Evolutionary conservation across 1,140 invertebrate species (phyloP).

Genomic region (Gonioctena quinquepunctata): DNA sequence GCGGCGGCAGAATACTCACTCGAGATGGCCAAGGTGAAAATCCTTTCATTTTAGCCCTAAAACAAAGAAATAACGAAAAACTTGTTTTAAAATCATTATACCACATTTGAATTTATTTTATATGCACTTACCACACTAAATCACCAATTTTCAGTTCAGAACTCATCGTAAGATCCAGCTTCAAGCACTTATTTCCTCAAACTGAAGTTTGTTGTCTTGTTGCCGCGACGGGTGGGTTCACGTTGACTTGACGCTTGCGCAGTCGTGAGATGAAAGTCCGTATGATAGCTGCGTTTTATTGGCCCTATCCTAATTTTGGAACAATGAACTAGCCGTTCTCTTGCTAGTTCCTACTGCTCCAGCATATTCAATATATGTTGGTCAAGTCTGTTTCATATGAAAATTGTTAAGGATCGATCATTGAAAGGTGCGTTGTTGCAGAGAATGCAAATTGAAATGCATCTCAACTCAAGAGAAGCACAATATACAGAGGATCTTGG

Average conservation of each 20-base stretch:
- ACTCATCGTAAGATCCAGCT: slow-evolving; percentile 23
- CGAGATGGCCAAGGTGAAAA: slow-evolving; percentile 91
- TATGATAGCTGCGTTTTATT: too few relatives aligned
- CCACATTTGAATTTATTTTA: slow-evolving; percentile 27
- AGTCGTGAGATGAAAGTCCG: too few relatives aligned
- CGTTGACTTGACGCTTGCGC: background rate
- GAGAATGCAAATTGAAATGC: too few relatives aligned
- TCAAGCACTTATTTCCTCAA: slow-evolving; percentile 24
- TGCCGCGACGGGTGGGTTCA: slow-evolving; percentile 2
- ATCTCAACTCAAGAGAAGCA: too few relatives aligned
- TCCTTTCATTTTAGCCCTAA: slow-evolving; percentile 94
- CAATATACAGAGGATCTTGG: too few relatives aligned
- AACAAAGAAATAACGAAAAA: slow-evolving; percentile 58
- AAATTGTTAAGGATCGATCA: too few relatives aligned
- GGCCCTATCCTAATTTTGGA: too few relatives aligned
- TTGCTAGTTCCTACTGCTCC: too few relatives aligned
- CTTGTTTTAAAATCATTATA: background rate
- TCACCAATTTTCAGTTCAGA: slow-evolving; percentile 65
- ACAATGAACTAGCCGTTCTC: too few relatives aligned
- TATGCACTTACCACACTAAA: slow-evolving; percentile 72
- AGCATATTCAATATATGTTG: too few relatives aligned
- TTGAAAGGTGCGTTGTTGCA: too few relatives aligned
- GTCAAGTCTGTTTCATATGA: too few relatives aligned
- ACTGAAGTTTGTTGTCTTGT: slow-evolving; percentile 26
- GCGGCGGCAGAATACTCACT: slow-evolving; percentile 67